phyloP scores from a whole-genome alignment of 2,888 invertebrate genomes.

The Leptinotarsa juncta region DNA sequence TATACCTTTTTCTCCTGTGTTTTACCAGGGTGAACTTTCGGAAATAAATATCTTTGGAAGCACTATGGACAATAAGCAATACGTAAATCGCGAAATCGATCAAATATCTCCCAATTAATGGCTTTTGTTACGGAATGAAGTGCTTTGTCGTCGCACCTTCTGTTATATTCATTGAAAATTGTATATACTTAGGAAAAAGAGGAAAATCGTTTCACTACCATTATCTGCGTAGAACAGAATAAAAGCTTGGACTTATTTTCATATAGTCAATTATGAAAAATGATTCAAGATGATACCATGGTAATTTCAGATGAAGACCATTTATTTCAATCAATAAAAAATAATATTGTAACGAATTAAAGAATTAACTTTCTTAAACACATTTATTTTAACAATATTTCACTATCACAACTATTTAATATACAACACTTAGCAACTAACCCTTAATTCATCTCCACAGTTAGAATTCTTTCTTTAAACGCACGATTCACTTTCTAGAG shows the following conservation, averaged over 20 bases:
- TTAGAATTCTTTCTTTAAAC: too few relatives aligned
- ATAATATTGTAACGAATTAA: too few relatives aligned
- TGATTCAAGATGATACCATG: too few relatives aligned
- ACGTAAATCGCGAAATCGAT: slow-evolving; percentile 7
- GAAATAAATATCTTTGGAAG: neutral
- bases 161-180: neutral
- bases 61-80: slow-evolving; percentile 2
- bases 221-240: neutral
- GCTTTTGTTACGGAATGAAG: neutral
- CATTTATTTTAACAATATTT: too few relatives aligned
- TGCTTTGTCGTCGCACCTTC: slow-evolving; percentile 1
- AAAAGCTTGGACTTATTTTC: neutral
- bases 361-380: too few relatives aligned
- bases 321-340: too few relatives aligned
- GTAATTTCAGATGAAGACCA: too few relatives aligned
- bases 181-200: neutral
- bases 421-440: too few relatives aligned
- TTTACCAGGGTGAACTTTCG: neutral
- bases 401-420: too few relatives aligned
- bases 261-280: too few relatives aligned
- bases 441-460: too few relatives aligned
- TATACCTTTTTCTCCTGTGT: neutral
- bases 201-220: neutral
- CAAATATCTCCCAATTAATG: slow-evolving; percentile 1
- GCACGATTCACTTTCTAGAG: too few relatives aligned